Percentiles rank a stretch among this genome's conserved stretches.
Evolutionary conservation across 2,113 vertebrate species (phyloP).

Genomic region (Talpa occidentalis): DNA sequence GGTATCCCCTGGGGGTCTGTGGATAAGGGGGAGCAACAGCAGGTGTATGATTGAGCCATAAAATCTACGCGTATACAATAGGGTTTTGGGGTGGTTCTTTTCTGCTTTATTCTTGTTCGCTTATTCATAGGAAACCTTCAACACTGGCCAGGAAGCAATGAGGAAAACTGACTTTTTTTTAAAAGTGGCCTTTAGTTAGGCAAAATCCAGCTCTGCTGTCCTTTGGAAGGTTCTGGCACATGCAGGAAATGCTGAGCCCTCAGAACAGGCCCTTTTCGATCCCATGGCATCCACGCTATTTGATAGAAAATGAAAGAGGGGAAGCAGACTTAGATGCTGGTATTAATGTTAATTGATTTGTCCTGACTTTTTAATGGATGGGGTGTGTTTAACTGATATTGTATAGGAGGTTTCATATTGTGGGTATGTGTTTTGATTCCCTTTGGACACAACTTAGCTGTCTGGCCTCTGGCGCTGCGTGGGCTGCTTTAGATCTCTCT

Average conservation of each 20-base stretch:
- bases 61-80: background rate
- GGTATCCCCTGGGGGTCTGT: too few relatives aligned
- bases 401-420: background rate
- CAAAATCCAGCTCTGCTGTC: constrained; percentile 78
- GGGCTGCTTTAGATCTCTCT: background rate
- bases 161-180: constrained; percentile 76
- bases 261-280: constrained; percentile 85
- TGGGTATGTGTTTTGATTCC: background rate
- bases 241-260: constrained; percentile 79
- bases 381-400: background rate
- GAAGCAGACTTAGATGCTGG: constrained; percentile 83
- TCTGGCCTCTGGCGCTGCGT: background rate
- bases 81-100: background rate
- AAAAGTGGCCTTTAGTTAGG: constrained; percentile 87
- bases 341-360: constrained; percentile 85
- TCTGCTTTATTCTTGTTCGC: background rate
- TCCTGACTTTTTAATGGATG: background rate
- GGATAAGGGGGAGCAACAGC: background rate
- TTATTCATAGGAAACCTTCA: background rate
- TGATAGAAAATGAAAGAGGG: constrained; percentile 66
- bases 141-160: background rate
- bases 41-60: background rate
- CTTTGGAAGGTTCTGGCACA: constrained; percentile 88
- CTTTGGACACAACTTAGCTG: background rate
- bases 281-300: constrained; percentile 86